Base-by-base conservation (phyloP, 1,140 invertebrate genomes). In the Caerostris darwini region DNA sequence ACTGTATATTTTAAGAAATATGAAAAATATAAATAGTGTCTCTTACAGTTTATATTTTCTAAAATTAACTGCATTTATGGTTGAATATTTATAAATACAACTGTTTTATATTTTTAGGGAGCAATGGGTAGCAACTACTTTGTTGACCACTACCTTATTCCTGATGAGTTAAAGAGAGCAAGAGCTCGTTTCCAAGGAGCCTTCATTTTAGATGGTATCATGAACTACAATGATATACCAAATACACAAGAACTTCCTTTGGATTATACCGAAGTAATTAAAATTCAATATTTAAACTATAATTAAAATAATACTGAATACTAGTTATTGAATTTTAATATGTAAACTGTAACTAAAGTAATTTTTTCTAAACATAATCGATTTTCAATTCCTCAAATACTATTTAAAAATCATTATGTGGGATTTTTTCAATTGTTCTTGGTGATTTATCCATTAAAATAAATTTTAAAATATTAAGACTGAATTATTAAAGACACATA, bases 161-260 rank as follows among this genome's bases (percentile, higher is more conserved):
- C 95, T 7, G 83, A 95, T 50, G 93, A 95, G 53, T 90, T 95
- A 53, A 94, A 91, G n/a, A 82, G 92, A 87, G 95, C 92, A 34
- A 93, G 94, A 87, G 95, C 92, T 64, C 90, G 77, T 58, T 94
- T 96, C 34, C 95, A 95, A 95, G 96, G 96, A 34, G 96, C 96
- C 0, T 96, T 96, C 91, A 96, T 96, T 58, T 92, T 96, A 92
- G 96, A 96, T 94, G 96, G 96, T 59, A 95, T 96, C 19, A 95
- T 96, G 93, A 96, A 96, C 94, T 96, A 95, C 87, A 96, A 96
- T 95, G 95, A 96, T 8, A 95, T 94, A 7, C 94, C 95, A 5
- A 90, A 94, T 7, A 95, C 96, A 7, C 96, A 96, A 95, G 95
- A 95, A 4, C 94, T 95, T 10, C 95, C 94, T 8, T 12, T 57